phyloP scores from a whole-genome alignment of 2,113 vertebrate genomes.

The Zosterops hypoxanthus region DNA sequence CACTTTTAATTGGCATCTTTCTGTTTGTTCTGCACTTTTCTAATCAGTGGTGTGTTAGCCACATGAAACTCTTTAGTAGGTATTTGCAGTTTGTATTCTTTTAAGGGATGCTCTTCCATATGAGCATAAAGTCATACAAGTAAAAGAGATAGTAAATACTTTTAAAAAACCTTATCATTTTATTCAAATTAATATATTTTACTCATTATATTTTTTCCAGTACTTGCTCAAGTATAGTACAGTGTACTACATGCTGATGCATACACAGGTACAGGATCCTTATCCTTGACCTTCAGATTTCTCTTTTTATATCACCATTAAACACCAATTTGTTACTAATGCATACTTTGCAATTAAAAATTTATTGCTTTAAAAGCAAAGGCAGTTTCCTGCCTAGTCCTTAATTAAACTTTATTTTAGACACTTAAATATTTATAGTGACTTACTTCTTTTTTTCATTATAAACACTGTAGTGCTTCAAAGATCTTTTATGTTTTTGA shows the following conservation, averaged over 20 bases:
- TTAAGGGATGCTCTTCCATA: not conserved
- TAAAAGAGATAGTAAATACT: not conserved
- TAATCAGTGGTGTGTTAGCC: not conserved
- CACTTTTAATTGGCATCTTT: not conserved
- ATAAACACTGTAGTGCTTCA: not conserved
- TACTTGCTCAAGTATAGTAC: not conserved
- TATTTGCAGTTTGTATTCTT: not conserved
- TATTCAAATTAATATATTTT: not conserved
- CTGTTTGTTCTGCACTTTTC: not conserved
- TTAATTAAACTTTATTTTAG: slow-evolving; percentile 44
- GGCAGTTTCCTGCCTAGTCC: not conserved
- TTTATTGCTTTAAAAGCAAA: slow-evolving; percentile 20
- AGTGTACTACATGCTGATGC: not conserved
- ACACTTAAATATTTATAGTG: slow-evolving; percentile 5
- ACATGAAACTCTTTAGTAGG: not conserved
- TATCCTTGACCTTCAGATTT: not conserved
- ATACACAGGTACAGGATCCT: not conserved
- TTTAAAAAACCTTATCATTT: not conserved
- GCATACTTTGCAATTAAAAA: slow-evolving; percentile 4
- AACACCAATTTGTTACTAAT: not conserved
- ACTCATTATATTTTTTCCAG: not conserved
- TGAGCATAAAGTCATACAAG: not conserved
- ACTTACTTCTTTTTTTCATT: not conserved
- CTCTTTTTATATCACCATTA: not conserved
- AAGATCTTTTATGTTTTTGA: not conserved